Evolutionary conservation across 2,888 invertebrate species (phyloP).

Genomic region (Hyalella azteca): DNA sequence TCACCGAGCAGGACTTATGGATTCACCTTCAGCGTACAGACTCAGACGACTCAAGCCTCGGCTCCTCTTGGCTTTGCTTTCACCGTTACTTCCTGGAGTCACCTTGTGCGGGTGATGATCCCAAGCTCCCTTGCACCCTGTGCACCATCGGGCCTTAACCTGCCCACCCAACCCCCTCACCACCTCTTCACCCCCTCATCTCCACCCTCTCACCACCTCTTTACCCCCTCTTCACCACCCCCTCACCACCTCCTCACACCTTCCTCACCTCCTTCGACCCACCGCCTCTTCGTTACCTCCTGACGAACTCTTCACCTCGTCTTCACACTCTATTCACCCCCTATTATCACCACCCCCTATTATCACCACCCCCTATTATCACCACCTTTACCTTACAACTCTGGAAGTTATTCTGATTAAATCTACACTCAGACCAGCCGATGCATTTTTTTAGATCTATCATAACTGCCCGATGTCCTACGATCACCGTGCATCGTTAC

Average conservation of each 20-base stretch:
- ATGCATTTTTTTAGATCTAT: too few relatives aligned
- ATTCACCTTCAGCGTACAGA: too few relatives aligned
- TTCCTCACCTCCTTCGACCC: neutral
- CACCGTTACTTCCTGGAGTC: slow-evolving; percentile 29
- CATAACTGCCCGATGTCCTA: too few relatives aligned
- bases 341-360: neutral
- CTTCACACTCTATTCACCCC: neutral
- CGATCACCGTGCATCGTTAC: too few relatives aligned
- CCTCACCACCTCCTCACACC: neutral
- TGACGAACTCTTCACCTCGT: neutral
- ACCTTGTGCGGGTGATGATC: slow-evolving; percentile 20
- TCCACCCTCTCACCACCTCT: neutral
- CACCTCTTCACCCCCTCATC: neutral
- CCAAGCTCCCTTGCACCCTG: neutral
- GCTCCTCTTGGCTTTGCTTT: too few relatives aligned
- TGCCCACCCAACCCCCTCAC: neutral
- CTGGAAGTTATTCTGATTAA: too few relatives aligned
- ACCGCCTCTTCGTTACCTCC: neutral
- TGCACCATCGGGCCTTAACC: neutral
- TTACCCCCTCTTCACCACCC: neutral
- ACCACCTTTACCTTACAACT: too few relatives aligned
- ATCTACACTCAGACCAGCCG: too few relatives aligned
- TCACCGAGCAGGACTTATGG: neutral
- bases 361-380: too few relatives aligned
- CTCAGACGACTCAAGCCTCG: too few relatives aligned